Evolutionary conservation across 2,113 vertebrate genomes (phyloP).

Genomic region (Zootoca vivipara): DNA sequence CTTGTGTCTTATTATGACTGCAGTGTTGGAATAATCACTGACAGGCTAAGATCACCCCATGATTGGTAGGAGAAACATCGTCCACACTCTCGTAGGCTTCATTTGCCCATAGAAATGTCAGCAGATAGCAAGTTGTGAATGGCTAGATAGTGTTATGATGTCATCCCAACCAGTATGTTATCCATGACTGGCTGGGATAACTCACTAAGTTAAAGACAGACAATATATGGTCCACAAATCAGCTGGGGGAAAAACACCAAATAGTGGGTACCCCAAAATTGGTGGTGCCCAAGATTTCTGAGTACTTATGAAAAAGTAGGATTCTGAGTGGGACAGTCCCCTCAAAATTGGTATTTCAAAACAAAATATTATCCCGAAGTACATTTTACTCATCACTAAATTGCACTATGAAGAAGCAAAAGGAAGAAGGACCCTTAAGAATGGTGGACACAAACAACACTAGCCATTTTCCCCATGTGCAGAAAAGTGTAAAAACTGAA

Average conservation of each 20-base stretch:
- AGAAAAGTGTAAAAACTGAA: too few relatives aligned
- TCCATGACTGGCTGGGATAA: background rate
- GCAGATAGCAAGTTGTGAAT: background rate
- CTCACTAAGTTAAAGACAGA: too few relatives aligned
- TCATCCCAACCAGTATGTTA: background rate
- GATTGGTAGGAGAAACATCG: background rate
- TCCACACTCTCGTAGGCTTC: background rate
- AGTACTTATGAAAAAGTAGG: background rate
- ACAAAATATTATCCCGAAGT: too few relatives aligned
- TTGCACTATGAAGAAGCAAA: too few relatives aligned
- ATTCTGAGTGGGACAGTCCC: too few relatives aligned
- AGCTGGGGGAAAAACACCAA: background rate
- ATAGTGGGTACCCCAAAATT: background rate
- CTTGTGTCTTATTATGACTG: background rate
- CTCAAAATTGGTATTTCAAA: too few relatives aligned
- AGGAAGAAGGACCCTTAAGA: too few relatives aligned
- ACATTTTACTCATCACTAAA: too few relatives aligned
- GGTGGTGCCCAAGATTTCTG: background rate
- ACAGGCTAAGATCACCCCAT: background rate
- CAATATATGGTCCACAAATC: background rate
- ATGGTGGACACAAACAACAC: too few relatives aligned
- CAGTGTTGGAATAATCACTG: background rate
- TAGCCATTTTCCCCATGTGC: too few relatives aligned
- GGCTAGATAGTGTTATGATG: background rate
- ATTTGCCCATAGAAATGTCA: background rate